phyloP scores from a whole-genome alignment of 2,113 vertebrate genomes.

The Myotis davidii region DNA sequence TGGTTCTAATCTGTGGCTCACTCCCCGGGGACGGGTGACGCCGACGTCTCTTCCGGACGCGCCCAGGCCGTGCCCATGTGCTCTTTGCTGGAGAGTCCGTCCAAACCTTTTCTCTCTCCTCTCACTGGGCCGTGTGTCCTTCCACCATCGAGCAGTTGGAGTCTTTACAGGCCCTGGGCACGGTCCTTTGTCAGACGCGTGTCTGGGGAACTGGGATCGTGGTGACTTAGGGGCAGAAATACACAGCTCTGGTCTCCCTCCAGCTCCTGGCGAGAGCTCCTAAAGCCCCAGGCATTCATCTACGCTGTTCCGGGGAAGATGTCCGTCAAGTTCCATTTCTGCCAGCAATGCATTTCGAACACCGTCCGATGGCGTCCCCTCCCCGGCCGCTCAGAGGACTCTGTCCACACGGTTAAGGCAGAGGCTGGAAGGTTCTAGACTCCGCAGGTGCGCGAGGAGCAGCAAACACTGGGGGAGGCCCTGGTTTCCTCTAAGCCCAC shows the following conservation, averaged over 20 bases:
- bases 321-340: neutral
- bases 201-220: neutral
- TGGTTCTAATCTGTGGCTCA: neutral
- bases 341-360: neutral
- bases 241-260: neutral
- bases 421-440: neutral
- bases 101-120: neutral
- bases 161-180: neutral
- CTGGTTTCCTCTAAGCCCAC: rapidly evolving
- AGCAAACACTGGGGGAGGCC: neutral
- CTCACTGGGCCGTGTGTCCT: neutral
- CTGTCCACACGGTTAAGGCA: rapidly evolving
- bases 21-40: rapidly evolving
- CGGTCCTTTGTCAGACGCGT: neutral
- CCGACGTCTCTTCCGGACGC: neutral
- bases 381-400: neutral
- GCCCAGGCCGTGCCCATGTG: rapidly evolving
- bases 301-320: neutral
- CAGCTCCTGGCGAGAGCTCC: neutral
- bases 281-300: neutral
- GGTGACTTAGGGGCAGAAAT: neutral
- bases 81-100: neutral
- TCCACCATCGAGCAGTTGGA: too few species aligned
- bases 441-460: rapidly evolving
- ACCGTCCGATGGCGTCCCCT: rapidly evolving